Evolutionary conservation across 2,888 invertebrate species (phyloP), one percentile per base, ranked within the genome.

Genomic region (Agrenia bidenticulata): DNA sequence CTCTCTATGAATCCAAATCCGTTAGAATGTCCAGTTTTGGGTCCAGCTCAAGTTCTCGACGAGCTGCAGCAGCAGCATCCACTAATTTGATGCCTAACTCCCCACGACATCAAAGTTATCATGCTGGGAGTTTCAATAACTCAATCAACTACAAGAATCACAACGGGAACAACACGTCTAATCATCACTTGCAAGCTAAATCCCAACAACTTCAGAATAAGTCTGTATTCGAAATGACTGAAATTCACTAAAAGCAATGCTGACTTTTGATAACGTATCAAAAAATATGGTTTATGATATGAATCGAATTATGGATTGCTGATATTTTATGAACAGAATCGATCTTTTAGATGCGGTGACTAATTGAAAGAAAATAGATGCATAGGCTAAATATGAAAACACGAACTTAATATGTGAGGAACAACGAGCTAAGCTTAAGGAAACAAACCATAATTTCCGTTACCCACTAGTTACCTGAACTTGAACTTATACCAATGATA

Each of bases 11-110:
- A 26, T 66, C 75, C 15, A 73, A 69, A 64, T 74, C 74, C 17
- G 57, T 74, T 56, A 37, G 76, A 66, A 68, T 72, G 65, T 73
- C 76, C 49, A 74, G 74, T 53, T 64, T 71, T 67, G 70, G 74
- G 42, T 72, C 76, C 9, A 64, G 64, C 32, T 72, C 73, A 55
- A 70, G 65, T 51, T 61, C 69, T 26, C 66, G 66, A 5, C 66
- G 73, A 15, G 26, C 45, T 32, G 21, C 13, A 24, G 50, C 51
- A 39, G 57, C 57, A 17, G 26, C 57, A 26, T 59, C 54, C 21
- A 63, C 60, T 1, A 69, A 62, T 56, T 49, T 62, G 0, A 62
- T 65, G 5, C 5, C 5, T 45, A 49, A 49, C 24, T 59, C 63
- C 27, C 57, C 42, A 37, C 50, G 32, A 49, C 60, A 17, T 56